phyloP scores from a whole-genome alignment of 2,113 vertebrate species.

The Actenoides hombroni region DNA sequence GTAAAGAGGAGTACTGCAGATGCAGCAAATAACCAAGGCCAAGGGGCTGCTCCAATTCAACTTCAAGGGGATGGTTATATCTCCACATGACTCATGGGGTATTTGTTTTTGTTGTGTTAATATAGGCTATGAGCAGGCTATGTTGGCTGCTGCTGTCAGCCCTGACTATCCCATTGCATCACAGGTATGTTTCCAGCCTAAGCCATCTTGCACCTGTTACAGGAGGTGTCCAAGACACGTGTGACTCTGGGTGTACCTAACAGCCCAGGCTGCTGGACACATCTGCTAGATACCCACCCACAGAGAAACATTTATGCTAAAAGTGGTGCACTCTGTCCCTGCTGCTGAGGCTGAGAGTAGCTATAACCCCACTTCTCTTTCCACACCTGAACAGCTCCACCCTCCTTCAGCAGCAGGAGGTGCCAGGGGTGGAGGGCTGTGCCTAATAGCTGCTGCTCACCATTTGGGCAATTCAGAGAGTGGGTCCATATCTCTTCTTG shows the following conservation, averaged over 20 bases:
- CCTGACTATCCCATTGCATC: not conserved
- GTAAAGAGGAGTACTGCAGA: not conserved
- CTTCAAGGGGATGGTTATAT: not conserved
- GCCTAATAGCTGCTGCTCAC: not conserved
- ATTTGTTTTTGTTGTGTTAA: not conserved
- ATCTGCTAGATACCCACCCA: not conserved
- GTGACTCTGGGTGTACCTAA: not conserved
- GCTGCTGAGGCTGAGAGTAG: not conserved
- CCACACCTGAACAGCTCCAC: not conserved
- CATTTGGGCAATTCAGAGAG: not conserved
- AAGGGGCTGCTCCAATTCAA: not conserved
- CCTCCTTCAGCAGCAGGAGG: not conserved
- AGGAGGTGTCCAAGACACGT: not conserved
- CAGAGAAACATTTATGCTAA: not conserved
- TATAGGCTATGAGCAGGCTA: not conserved
- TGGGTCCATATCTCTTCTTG: not conserved
- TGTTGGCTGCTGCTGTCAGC: not conserved
- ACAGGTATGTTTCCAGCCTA: not conserved
- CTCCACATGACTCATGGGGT: not conserved
- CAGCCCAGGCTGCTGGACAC: not conserved
- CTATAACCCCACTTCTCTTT: not conserved
- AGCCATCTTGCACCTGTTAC: not conserved
- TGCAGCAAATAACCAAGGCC: not conserved
- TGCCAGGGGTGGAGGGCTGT: not conserved
- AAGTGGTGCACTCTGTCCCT: not conserved